Conservation (phyloP, 2,888 invertebrate species). For the Choreutis nemorana region DNA sequence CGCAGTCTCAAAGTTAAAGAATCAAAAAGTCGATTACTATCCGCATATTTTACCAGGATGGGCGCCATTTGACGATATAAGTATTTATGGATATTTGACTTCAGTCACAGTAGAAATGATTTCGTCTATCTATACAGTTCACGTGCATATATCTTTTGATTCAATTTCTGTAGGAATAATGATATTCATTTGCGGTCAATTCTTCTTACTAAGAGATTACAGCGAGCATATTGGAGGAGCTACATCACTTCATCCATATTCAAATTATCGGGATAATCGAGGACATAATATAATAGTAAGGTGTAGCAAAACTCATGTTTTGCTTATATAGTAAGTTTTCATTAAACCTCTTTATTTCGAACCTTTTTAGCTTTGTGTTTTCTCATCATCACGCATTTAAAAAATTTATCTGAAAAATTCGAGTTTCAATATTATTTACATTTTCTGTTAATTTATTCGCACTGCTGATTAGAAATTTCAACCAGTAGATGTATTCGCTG, state of each 20-base stretch:
- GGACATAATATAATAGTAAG: conserved; percentile 32
- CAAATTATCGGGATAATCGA: conserved; percentile 22
- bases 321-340: conserved; percentile 30
- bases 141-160: conserved; percentile 36
- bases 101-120: conserved; percentile 25
- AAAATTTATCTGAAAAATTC: too few relatives aligned
- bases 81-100: conserved; percentile 21
- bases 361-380: too few relatives aligned
- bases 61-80: conserved; percentile 24
- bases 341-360: conserved; percentile 3
- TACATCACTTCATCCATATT: conserved; percentile 17
- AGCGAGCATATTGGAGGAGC: conserved; percentile 31
- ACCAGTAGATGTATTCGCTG: too few relatives aligned
- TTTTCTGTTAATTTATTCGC: too few relatives aligned
- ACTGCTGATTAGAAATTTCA: too few relatives aligned
- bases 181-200: conserved; percentile 43
- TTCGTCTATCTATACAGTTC: conserved; percentile 30
- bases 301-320: conserved; percentile 27
- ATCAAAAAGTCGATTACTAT: conserved; percentile 11
- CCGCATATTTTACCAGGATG: conserved; percentile 42
- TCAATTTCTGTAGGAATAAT: conserved; percentile 31
- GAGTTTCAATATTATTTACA: too few relatives aligned
- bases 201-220: conserved; percentile 23
- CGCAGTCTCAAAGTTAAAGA: conserved; percentile 14
- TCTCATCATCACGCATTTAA: too few relatives aligned